Base-by-base conservation (phyloP, 2,888 invertebrate genomes). In the Biston stratarius region DNA sequence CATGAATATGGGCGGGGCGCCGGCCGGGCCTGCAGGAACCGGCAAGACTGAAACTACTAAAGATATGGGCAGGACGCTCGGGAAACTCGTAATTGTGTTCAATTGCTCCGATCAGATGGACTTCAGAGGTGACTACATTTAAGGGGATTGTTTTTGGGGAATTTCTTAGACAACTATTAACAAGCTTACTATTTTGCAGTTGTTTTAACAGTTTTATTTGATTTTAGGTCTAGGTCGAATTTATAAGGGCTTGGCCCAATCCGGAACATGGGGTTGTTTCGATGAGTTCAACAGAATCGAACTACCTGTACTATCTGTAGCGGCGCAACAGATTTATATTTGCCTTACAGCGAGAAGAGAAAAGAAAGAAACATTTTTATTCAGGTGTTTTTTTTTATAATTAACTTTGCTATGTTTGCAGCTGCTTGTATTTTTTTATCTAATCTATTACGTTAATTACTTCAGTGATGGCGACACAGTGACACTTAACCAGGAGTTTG, bases 91-190 rank as follows among this genome's bases (percentile, higher is more conserved):
- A 49, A 98, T 98, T 8, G 98, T 98, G 1, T 98, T 98, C 87
- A 98, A 98, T 88, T 98, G 98, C 82, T 98, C 98, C 0, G 98
- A 98, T 93, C 98, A 98, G 89, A 98, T 98, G 98, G 98, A 98
- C 86, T 98, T 98, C 80, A 95, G 98, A 87, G 98, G 96, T 81
- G n/a, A n/a, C n/a, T n/a, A 53, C 57, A 24, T 48, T 7, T n/a
- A 0, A 45, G n/a, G 44, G n/a, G 6, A 8, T 14, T 6, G n/a
- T n/a, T n/a, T n/a, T n/a, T n/a, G n/a, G n/a, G n/a, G n/a, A n/a
- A n/a, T n/a, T n/a, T n/a, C n/a, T n/a, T n/a, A n/a, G n/a, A n/a
- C n/a, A n/a, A n/a, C n/a, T n/a, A n/a, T n/a, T 24, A 24, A 24
- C 1, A 24, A 24, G 24, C 24, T 24, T 24, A 24, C 24, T 24